These are phyloP conservation scores for Danio jaintianensis DNA, from an alignment of 2,797 vertebrate genomes.

Conservation along the genomic window DNA sequence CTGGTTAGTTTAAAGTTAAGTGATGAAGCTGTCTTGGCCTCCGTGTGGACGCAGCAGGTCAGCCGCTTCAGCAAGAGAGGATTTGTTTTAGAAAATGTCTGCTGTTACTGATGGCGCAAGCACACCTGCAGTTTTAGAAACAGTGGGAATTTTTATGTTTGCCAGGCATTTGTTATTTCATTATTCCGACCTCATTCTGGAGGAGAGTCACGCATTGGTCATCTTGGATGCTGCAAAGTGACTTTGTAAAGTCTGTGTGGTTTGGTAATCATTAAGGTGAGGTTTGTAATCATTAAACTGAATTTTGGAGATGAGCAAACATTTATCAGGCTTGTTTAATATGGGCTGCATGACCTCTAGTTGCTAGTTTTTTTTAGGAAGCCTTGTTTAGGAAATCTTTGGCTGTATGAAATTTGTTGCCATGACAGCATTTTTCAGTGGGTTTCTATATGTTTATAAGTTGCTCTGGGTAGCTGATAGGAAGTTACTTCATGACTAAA, in stretches of 20 bases:
- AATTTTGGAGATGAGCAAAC: slow-evolving; percentile 17
- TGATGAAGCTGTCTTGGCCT: slow-evolving; percentile 41
- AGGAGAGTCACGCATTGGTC: slow-evolving; percentile 6
- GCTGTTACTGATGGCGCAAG: slow-evolving; percentile 23
- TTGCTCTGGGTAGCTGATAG: too few relatives aligned
- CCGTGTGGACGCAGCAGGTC: slow-evolving; percentile 49
- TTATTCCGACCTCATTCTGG: slow-evolving; percentile 11
- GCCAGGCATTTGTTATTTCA: slow-evolving; percentile 19
- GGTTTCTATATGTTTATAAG: too few relatives aligned
- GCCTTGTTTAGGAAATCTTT: too few relatives aligned
- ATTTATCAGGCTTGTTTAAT: slow-evolving; percentile 4
- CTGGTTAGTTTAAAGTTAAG: slow-evolving; percentile 55
- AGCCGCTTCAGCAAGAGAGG: slow-evolving; percentile 26
- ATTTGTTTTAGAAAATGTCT: slow-evolving; percentile 36
- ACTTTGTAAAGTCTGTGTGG: slow-evolving; percentile 8
- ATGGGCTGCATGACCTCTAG: slow-evolving; percentile 3
- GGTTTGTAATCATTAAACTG: slow-evolving; percentile 12
- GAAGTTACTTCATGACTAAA: too few relatives aligned
- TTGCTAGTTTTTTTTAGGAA: too few relatives aligned
- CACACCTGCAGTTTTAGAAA: slow-evolving; percentile 43
- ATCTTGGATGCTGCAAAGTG: background rate
- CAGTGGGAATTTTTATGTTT: slow-evolving; percentile 18
- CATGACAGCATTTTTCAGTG: too few relatives aligned
- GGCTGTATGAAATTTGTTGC: too few relatives aligned
- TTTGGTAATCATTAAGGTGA: slow-evolving; percentile 17